These are phyloP conservation scores for Ctenochaetus hawaiiensis DNA, from an alignment of 2,797 vertebrate species.

Conservation along the genomic window DNA sequence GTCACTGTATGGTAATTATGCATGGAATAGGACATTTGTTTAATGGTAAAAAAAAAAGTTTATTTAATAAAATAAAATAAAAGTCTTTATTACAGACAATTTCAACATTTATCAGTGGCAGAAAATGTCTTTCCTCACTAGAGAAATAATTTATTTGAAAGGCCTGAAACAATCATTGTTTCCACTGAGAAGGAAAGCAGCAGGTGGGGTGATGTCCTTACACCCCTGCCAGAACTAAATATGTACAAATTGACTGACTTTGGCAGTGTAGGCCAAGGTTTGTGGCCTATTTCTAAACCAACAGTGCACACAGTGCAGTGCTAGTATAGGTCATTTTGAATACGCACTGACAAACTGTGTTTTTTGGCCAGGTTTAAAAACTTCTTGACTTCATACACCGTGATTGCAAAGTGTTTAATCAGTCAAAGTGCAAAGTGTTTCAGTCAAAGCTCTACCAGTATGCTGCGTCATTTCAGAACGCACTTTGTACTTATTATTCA, in stretches of 20 bases:
- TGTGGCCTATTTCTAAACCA: not conserved
- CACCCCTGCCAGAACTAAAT: not conserved
- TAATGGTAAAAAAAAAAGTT: too few species aligned
- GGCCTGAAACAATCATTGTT: not conserved
- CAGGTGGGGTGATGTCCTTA: not conserved
- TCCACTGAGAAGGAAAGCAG: not conserved
- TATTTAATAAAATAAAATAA: too few species aligned
- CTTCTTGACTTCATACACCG: not conserved
- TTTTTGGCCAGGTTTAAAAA: not conserved
- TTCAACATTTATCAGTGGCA: not conserved
- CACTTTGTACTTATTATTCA: slow-evolving; percentile 2
- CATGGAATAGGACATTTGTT: slow-evolving; percentile 34
- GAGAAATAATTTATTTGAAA: not conserved
- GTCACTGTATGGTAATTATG: slow-evolving; percentile 31
- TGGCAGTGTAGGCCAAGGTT: not conserved
- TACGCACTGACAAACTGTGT: not conserved
- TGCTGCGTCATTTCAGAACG: not conserved
- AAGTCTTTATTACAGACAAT: not conserved
- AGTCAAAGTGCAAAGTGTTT: not conserved
- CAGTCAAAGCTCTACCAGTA: not conserved
- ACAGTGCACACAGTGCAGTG: slow-evolving; percentile 1
- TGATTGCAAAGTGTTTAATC: not conserved
- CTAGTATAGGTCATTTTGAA: not conserved
- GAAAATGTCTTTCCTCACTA: not conserved
- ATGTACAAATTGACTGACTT: not conserved